Evolutionary conservation across 1,140 invertebrate genomes (phyloP), one percentile per base, ranked within the genome.

Genomic region (Tetramorium parvispinum): DNA sequence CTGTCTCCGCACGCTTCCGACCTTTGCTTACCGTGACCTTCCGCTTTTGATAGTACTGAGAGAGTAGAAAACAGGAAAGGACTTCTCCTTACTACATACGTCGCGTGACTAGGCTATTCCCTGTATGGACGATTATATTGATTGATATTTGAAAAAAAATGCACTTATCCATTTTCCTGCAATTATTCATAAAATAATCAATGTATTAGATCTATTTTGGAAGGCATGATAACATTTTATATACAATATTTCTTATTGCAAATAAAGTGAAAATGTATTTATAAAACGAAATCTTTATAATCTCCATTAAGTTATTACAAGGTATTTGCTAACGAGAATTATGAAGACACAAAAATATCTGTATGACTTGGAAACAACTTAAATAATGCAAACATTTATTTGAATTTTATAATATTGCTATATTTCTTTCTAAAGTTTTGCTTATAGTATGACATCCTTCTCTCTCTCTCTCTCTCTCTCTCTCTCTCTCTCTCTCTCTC

Each of bases 11-110:
- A 49, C 76, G 59, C 51, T 71, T 85, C 51, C 59, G 24, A 89
- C 78, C 88, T 70, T 85, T 70, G 63, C 59, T 59, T 66, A 49
- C 32, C 57, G 6, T 65, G 66, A 73, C 85, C 43, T 70, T 71
- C 70, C 49, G 21, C 6, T 24, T 32, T 27, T 55, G n/a, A 53
- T 24, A 55, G 6, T 55, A 53, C 21, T 13, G 40, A 57, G 8
- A 40, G 49, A 40, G 5, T 53, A 66, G 13, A 71, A 5, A 57
- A 27, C 6, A 46, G 53, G 46, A 59, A 83, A 59, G 27, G 7
- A 71, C 40, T 78, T 37, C 18, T 68, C 32, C 68, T 55, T 7
- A 57, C 21, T 66, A 10, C 16, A n/a, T 24, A 46, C 21, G n/a
- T 11, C 18, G 18, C 68, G 11, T 73, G 65, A 73, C 40, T 51